Conservation (phyloP, 2,797 vertebrate genomes). For the Ispidina picta region DNA sequence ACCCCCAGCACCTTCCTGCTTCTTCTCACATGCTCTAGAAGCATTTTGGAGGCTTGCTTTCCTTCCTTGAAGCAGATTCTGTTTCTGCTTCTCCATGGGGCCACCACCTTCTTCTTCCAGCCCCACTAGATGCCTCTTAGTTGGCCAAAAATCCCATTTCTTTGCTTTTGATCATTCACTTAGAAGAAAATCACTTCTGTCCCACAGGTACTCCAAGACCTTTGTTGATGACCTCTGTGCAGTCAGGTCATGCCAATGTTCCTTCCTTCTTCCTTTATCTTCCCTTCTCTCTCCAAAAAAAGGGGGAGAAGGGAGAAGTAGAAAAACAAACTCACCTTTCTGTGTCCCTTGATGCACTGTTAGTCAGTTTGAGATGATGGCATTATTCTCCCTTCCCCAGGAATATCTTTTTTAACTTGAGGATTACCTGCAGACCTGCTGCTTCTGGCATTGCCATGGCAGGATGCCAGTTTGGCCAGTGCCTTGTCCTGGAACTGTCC, state of each 20-base stretch:
- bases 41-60: background rate
- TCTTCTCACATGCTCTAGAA: background rate
- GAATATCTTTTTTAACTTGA: background rate
- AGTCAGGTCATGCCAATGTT: background rate
- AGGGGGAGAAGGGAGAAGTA: background rate
- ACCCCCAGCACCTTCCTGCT: background rate
- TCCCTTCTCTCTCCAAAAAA: background rate
- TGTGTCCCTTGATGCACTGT: background rate
- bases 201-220: background rate
- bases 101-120: background rate
- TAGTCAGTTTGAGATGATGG: background rate
- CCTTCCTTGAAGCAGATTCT: background rate
- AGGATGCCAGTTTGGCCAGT: background rate
- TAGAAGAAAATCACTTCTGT: background rate
- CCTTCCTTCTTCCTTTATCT: background rate
- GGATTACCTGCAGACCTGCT: background rate
- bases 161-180: background rate
- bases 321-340: background rate
- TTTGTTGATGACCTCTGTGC: background rate
- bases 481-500: accelerated
- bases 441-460: background rate
- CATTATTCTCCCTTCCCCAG: background rate
- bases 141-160: background rate
- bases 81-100: background rate
- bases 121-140: background rate